Percentiles rank a stretch among this genome's conserved stretches.
Evolutionary conservation across 2,797 vertebrate genomes (phyloP).

Genomic region (Epinephelus malabaricus): DNA sequence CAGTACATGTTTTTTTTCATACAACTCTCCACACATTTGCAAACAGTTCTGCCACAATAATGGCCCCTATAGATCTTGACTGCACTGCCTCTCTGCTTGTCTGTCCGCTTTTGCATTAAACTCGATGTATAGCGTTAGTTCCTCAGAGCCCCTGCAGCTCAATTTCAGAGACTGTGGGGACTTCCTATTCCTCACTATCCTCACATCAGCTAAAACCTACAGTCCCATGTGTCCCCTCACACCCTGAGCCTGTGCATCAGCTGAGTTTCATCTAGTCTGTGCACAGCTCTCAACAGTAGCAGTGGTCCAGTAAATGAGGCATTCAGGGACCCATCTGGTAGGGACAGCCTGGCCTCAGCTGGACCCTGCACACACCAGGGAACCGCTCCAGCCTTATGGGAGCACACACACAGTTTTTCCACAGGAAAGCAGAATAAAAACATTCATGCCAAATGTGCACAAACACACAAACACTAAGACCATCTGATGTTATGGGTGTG

Average conservation of each 20-base stretch:
- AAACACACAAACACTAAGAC: not conserved
- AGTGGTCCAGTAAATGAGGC: constrained; percentile 44
- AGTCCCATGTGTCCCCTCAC: not conserved
- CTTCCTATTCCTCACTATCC: not conserved
- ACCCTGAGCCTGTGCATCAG: constrained; percentile 1
- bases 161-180: not conserved
- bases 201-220: constrained; percentile 12
- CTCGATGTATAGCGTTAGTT: not conserved
- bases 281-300: constrained; percentile 1
- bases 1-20: too few relatives aligned
- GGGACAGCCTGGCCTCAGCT: constrained; percentile 54
- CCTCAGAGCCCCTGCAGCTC: not conserved
- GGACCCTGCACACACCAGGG: constrained; percentile 26
- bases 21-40: too few relatives aligned
- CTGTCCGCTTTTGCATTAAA: not conserved
- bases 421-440: constrained; percentile 13
- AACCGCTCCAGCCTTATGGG: constrained; percentile 30
- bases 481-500: not conserved
- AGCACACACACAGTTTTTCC: constrained; percentile 1
- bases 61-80: not conserved
- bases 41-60: too few relatives aligned
- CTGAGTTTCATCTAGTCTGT: constrained; percentile 10
- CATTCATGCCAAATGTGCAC: constrained; percentile 17
- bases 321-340: constrained; percentile 55
- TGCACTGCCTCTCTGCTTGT: not conserved